These are phyloP conservation scores for Sylvia atricapilla DNA, from an alignment of 2,113 vertebrate genomes.

Conservation along the genomic window DNA sequence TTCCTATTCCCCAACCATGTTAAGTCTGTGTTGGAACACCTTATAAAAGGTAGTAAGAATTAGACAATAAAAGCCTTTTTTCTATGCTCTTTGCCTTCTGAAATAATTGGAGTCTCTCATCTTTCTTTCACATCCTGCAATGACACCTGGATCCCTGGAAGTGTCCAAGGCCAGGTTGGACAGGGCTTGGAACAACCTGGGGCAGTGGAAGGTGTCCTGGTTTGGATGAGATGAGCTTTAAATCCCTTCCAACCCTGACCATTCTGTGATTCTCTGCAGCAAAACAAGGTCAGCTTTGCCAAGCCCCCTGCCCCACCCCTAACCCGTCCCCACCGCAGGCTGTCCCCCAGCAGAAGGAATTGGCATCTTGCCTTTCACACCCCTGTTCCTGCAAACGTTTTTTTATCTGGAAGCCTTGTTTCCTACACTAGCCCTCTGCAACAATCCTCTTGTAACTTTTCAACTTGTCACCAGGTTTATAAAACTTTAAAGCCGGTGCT, in stretches of 20 bases:
- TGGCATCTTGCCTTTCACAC: not conserved
- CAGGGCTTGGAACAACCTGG: accelerated
- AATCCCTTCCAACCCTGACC: not conserved
- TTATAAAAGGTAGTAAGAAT: too few relatives aligned
- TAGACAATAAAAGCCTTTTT: too few relatives aligned
- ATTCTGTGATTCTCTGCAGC: not conserved
- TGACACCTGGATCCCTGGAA: not conserved
- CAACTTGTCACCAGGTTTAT: slow-evolving; percentile 55
- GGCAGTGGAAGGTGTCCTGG: not conserved
- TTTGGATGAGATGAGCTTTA: not conserved
- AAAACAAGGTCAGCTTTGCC: not conserved
- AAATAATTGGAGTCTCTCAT: too few relatives aligned
- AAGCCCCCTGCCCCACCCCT: not conserved
- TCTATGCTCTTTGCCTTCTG: too few relatives aligned
- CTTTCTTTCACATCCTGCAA: too few relatives aligned
- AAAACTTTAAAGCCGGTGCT: slow-evolving; percentile 60
- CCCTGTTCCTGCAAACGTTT: not conserved
- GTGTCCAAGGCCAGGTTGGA: not conserved
- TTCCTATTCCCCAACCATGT: too few relatives aligned
- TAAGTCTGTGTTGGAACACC: too few relatives aligned
- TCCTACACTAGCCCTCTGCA: not conserved
- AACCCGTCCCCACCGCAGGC: not conserved
- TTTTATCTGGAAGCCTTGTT: not conserved
- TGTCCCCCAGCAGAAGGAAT: not conserved
- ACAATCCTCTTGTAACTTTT: slow-evolving; percentile 36